Evolutionary conservation across 2,113 vertebrate genomes (phyloP), one percentile per base, ranked within the genome.

Genomic region (Lethenteron reissneri): DNA sequence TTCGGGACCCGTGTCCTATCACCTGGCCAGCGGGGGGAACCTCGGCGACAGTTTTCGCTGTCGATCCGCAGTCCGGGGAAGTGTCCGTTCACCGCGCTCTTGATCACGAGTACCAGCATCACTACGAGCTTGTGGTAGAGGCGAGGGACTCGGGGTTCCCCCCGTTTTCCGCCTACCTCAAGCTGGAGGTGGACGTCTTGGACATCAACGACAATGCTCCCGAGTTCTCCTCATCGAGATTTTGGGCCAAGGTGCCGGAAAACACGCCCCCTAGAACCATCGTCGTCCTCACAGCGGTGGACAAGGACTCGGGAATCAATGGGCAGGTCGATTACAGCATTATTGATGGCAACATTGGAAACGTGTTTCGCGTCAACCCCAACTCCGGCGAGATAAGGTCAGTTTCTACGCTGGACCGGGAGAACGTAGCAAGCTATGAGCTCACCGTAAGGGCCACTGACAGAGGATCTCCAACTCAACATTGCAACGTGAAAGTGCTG

Each of bases 171-270:
- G 86, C 92, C 0, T 99, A 97, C 57, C 87, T 88, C 73, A 90
- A 86, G 76, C 71, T 99, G 62, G 91, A 95, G 78, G 76, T 96
- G 7, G 82, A 79, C 0, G 82, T 97, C 57, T 68, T 90, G 69
- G 94, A 99, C 0, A 84, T 96, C 74, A 99, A 97, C 1, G 94
- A 99, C 74, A 99, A 99, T 0, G 77, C 82, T 3, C 91, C 94
- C 0, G 72, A 81, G 72, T 99, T 99, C 76, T 83, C 41, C 6
- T 41, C 41, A 41, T 41, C 41, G 41, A 41, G 41, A 41, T 41
- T 41, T 41, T 41, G 41, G 41, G 41, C 41, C 41, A 41, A 41
- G 41, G 41, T 41, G 41, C 41, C 41, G 41, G 41, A 99, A 81
- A 99, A 91, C 75, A 81, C 95, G 19, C 82, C 87, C 3, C 87